Evolutionary conservation across 1,140 invertebrate species (phyloP), one percentile per base, ranked within the genome.

Genomic region (Panagrolaimus sp.): DNA sequence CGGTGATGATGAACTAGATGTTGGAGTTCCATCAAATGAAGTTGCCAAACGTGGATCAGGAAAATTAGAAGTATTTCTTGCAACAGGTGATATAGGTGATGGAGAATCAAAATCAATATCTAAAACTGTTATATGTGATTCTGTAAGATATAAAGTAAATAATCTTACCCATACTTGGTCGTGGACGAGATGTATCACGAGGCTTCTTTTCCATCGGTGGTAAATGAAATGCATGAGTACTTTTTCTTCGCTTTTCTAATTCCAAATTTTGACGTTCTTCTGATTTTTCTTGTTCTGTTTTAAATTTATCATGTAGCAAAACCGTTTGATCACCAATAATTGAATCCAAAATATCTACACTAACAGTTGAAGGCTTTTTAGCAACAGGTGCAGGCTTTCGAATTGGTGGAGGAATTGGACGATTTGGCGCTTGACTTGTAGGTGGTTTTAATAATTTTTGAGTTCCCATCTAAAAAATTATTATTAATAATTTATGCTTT

Each of bases 271-370:
- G 14, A 7, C 47, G 66, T 48, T 70, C 69, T 42, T 45, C 48
- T 9, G 66, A 45, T 43, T 67, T 53, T 9, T 66, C 65, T 45
- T 67, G 45, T 16, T 70, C 69, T 20, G 65, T 61, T 23, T 70
- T 70, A 38, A 38, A 57, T 27, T 57, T 57, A 11, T 57, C 51
- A 57, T 57, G 20, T 20, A 57, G n/a, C 4, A 57, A 20, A 0
- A 27, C 51, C 4, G 51, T 57, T 20, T 57, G 51, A 23, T 27
- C 51, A 27, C 51, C 27, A 16, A 57, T 57, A n/a, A 57, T 57
- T 0, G 51, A 57, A 25, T 57, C 51, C 51, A 57, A 57, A 13
- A 57, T 14, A 57, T 57, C 51, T 11, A 38, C 31, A 38, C 31
- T 38, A 7, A 38, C 31, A 38, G 31, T 4, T 38, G 31, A 38